A percentile compares a stretch with the other conserved stretches of the same genome.
Evolutionary conservation across 2,888 invertebrate genomes (phyloP).

Genomic region (Tromatobia lineatoria): DNA sequence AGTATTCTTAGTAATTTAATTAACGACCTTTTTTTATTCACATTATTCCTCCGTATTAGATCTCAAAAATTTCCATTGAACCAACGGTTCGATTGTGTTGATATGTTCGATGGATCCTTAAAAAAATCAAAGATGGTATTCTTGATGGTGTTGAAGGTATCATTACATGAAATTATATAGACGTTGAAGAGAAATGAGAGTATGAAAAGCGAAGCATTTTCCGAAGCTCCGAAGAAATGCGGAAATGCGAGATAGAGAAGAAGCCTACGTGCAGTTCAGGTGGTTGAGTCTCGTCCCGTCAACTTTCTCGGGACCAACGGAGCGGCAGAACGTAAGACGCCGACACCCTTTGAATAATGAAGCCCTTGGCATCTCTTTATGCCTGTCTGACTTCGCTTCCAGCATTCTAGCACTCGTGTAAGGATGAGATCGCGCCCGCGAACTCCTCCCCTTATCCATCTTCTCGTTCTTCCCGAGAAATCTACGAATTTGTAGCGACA

Average conservation of each 20-base stretch:
- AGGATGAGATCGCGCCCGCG: slow-evolving; percentile 43
- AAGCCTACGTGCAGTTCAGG: slow-evolving; percentile 68
- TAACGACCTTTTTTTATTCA: too few species aligned
- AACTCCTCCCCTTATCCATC: slow-evolving; percentile 38
- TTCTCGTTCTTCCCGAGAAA: slow-evolving; percentile 66
- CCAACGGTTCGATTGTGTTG: too few species aligned
- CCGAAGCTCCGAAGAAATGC: slow-evolving; percentile 46
- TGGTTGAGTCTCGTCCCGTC: slow-evolving; percentile 79
- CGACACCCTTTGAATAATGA: slow-evolving; percentile 84
- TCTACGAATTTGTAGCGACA: slow-evolving; percentile 76
- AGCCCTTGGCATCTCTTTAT: slow-evolving; percentile 78
- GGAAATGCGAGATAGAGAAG: slow-evolving; percentile 50
- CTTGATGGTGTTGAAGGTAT: background rate
- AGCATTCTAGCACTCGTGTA: slow-evolving; percentile 55
- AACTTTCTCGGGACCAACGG: slow-evolving; percentile 80
- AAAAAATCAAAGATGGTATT: background rate
- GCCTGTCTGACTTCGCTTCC: slow-evolving; percentile 77
- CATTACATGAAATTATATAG: slow-evolving; percentile 13
- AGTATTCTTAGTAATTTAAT: too few species aligned
- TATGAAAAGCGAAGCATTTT: slow-evolving; percentile 30
- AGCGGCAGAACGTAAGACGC: slow-evolving; percentile 82
- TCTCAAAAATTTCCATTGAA: too few species aligned
- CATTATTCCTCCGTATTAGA: too few species aligned
- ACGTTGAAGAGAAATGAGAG: background rate
- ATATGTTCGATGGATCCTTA: background rate